Evolutionary conservation across 2,888 invertebrate species (phyloP), one percentile per base, ranked within the genome.

Genomic region (Creontiades dilutus): DNA sequence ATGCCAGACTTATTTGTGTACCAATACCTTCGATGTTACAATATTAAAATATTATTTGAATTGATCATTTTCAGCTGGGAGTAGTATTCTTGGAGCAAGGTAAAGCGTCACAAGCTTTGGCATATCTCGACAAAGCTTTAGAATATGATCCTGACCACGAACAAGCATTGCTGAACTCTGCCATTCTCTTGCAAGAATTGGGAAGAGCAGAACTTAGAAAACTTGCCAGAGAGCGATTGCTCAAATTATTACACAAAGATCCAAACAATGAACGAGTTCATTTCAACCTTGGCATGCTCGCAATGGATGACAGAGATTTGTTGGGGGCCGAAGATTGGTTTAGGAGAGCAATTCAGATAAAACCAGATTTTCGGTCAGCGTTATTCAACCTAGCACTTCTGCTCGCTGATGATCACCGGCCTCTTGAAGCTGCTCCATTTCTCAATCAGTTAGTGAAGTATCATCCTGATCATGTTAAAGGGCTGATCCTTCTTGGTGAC

Each of bases 271-370:
- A 98, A 93, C 95, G 98, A 91, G 97, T 98, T 7, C 97, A 97
- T 93, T 99, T 99, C 94, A 98, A 99, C 94, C 94, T 98, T 89
- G 99, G 98, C 91, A 99, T 99, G 99, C 94, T 99, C 78, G 97
- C 98, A 75, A 99, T 98, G 98, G 99, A 99, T 93, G 98, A 98
- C 92, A 96, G 96, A 76, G 97, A 98, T 93, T 97, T 96, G 75
- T 96, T 96, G 55, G 96, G 96, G 92, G 98, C 99, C 0, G 98
- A 98, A 93, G 95, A 96, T 89, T 98, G 97, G 96, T 98, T 98
- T 93, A 95, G 97, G 87, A 96, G 96, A 90, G 98, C 98, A 0
- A 96, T 98, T 0, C 96, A 97, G 92, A 94, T 97, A 16, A 98
- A 98, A 93, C 96, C 96, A 1, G 97, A 97, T 94, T 98, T 98